Evolutionary conservation across 2,113 vertebrate genomes (phyloP), one percentile per base, ranked within the genome.

Genomic region (Scartelaos histophorus): DNA sequence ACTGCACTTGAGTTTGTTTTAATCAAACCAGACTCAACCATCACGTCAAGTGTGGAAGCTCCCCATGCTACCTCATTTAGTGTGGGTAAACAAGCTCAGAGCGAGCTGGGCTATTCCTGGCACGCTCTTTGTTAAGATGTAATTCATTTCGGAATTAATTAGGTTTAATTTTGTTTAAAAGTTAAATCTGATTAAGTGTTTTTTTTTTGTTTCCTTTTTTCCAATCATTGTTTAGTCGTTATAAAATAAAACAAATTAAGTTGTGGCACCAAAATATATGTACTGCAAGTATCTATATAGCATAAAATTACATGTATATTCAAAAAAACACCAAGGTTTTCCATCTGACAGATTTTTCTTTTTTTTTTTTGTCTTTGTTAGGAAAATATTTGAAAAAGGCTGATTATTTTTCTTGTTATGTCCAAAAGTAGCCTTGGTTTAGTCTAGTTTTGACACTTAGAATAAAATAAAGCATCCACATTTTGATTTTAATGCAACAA

Each of bases 1-100:
- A 61, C 58, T 61, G 25, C 58, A 34, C 58, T 61, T 61, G 58
- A 61, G 58, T 34, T 61, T 61, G 25, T 61, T 61, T 61, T 61
- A 61, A 61, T 61, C 58, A 61, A 61, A 61, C 58, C 24, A 34
- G 25, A 61, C 24, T 29, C 25, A 58, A 58, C 56, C 21, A 58
- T 22, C 56, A 58, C 25, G 24, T 61, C 58, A 29, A 34, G 58
- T 61, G 58, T 61, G 58, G 29, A 9, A 16, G 58, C 58, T 17
- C 24, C 58, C 58, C 58, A 61, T 34, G 25, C 25, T 13, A 21
- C 56, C 21, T 24, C 21, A 58, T 24, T 61, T 61, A 34, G 58
- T 34, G 13, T 34, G 24, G 15, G 58, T 61, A 25, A 61, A 61
- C 25, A 61, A 61, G 58, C 58, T 34, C 15, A 29, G 29, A 34